A percentile compares a stretch with the other conserved stretches of the same genome.
Conservation (phyloP, 2,113 vertebrate genomes). For the Pelobates fuscus region DNA sequence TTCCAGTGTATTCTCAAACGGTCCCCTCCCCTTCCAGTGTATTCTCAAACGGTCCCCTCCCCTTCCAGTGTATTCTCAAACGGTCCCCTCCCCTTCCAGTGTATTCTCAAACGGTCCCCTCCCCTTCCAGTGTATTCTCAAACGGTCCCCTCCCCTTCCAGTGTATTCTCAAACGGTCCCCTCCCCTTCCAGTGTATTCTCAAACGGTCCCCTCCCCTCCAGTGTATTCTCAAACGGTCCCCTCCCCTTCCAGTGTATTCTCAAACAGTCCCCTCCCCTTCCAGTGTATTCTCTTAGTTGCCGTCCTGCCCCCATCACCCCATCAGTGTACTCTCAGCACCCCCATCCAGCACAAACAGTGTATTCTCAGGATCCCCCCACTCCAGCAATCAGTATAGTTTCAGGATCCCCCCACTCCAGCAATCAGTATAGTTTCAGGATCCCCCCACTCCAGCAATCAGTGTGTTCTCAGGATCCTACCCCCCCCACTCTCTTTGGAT, state of each 20-base stretch:
- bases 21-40: neutral
- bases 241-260: neutral
- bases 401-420: no score
- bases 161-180: no score
- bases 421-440: no score
- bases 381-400: fast-evolving
- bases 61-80: neutral
- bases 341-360: neutral
- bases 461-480: neutral
- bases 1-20: no score
- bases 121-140: no score
- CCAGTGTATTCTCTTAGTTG: neutral
- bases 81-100: no score
- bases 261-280: neutral
- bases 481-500: neutral
- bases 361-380: neutral
- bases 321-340: no score
- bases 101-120: neutral
- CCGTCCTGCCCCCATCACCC: no score
- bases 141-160: no score
- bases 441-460: no score
- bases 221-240: neutral
- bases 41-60: neutral
- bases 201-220: no score
- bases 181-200: no score